These are phyloP conservation scores for Drosophila athabasca DNA, from an alignment of 1,140 invertebrate species.

Conservation along the genomic window DNA sequence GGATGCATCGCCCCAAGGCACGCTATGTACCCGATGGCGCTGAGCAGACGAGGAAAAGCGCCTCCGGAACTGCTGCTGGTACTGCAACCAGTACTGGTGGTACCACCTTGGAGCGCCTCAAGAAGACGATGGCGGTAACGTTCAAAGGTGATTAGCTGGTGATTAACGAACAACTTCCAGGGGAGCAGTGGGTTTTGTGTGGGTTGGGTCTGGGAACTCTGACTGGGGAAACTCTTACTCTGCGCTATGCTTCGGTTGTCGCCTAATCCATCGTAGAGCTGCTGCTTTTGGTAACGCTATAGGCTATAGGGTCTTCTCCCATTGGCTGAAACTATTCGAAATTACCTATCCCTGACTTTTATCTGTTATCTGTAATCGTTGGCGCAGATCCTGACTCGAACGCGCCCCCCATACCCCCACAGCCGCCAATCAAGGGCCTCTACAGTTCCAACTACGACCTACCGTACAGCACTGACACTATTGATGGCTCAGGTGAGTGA, in stretches of 20 bases:
- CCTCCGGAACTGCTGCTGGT: not conserved
- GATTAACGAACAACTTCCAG: slow-evolving; percentile 8
- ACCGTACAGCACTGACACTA: slow-evolving; percentile 50
- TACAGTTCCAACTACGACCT: slow-evolving; percentile 36
- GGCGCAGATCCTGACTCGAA: slow-evolving; percentile 77
- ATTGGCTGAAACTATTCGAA: slow-evolving; percentile 61
- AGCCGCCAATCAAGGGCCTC: slow-evolving; percentile 68
- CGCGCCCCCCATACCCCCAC: slow-evolving; percentile 71
- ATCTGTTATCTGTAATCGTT: slow-evolving; percentile 37
- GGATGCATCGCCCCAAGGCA: slow-evolving; percentile 89
- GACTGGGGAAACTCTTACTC: slow-evolving; percentile 7
- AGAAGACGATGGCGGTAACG: slow-evolving; percentile 67
- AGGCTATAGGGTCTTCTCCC: slow-evolving; percentile 16
- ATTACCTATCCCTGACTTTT: slow-evolving; percentile 45
- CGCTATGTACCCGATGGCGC: slow-evolving; percentile 88
- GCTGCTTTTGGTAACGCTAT: slow-evolving; percentile 37
- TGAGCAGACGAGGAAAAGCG: slow-evolving; percentile 14
- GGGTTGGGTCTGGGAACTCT: slow-evolving; percentile 2
- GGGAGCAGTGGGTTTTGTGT: slow-evolving; percentile 29
- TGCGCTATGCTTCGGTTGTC: slow-evolving; percentile 34
- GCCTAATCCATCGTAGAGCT: slow-evolving; percentile 50
- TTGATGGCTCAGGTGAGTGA: slow-evolving; percentile 70
- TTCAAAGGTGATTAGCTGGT: slow-evolving; percentile 74
- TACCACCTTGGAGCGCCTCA: slow-evolving; percentile 57
- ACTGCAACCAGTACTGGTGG: slow-evolving; percentile 9